Conservation (phyloP, 1,140 invertebrate species). For the Neuroterus valhalla region DNA sequence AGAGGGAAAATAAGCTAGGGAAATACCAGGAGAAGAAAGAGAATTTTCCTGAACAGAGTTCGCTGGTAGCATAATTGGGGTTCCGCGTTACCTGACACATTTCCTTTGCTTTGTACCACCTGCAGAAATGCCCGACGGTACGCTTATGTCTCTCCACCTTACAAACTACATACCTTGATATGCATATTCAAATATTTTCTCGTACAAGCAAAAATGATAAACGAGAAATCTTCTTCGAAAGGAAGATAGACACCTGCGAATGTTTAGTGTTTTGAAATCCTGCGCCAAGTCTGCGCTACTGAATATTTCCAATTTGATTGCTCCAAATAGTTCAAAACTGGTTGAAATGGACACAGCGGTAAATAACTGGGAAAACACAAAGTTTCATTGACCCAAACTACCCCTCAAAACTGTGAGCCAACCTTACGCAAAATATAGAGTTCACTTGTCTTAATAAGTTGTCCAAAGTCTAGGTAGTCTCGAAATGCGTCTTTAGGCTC, state of each 20-base stretch:
- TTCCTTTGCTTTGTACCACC: conserved; percentile 53
- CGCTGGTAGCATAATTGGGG: conserved; percentile 47
- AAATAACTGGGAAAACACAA: too few species aligned
- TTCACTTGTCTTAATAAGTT: too few species aligned
- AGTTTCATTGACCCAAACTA: too few species aligned
- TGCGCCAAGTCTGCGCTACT: too few species aligned
- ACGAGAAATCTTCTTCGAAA: conserved; percentile 51
- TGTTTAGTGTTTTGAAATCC: conserved; percentile 44
- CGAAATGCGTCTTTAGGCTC: too few species aligned
- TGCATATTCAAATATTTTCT: conserved; percentile 26
- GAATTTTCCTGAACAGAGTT: conserved; percentile 32
- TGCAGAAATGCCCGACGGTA: conserved; percentile 48
- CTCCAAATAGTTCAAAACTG: too few species aligned
- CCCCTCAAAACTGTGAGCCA: too few species aligned
- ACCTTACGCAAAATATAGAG: too few species aligned
- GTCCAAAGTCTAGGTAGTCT: too few species aligned
- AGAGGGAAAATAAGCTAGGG: conserved; percentile 33
- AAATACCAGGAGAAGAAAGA: conserved; percentile 41
- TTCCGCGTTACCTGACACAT: conserved; percentile 57
- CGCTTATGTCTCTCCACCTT: conserved; percentile 53
- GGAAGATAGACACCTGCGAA: conserved; percentile 31
- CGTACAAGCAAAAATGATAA: conserved; percentile 55
- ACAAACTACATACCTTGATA: conserved; percentile 40
- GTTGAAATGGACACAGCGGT: too few species aligned
- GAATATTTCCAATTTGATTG: too few species aligned